phyloP scores from a whole-genome alignment of 2,888 invertebrate genomes.

The Thera obeliscata region DNA sequence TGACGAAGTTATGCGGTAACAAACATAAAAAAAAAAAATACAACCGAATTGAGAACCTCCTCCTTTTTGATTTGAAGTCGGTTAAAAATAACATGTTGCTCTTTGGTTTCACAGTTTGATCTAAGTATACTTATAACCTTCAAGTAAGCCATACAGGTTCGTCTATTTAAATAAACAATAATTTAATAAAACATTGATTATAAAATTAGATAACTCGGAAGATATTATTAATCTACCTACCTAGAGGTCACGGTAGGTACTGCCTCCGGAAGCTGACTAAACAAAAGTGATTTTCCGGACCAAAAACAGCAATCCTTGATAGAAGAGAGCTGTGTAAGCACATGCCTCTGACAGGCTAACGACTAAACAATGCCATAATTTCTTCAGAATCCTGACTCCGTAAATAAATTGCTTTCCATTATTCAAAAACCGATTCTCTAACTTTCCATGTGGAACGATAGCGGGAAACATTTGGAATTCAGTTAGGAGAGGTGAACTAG shows the following conservation, averaged over 20 bases:
- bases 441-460: conserved; percentile 29
- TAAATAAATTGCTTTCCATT: conserved; percentile 28
- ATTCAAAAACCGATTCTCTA: conserved; percentile 25
- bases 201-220: neutral
- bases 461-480: conserved; percentile 29
- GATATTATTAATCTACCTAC: neutral
- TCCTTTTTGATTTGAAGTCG: too few relatives aligned
- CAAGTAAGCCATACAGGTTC: too few relatives aligned
- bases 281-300: conserved; percentile 35
- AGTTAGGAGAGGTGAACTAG: conserved; percentile 19
- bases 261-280: neutral
- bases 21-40: too few relatives aligned
- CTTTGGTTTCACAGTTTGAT: too few relatives aligned
- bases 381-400: conserved; percentile 20
- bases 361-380: conserved; percentile 34
- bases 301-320: conserved; percentile 22
- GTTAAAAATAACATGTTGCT: too few relatives aligned
- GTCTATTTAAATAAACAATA: too few relatives aligned
- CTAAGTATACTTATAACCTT: too few relatives aligned
- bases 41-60: too few relatives aligned
- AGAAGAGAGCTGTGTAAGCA: conserved; percentile 10
- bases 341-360: conserved; percentile 31
- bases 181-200: too few relatives aligned
- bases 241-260: neutral
- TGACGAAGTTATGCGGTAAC: too few relatives aligned